A percentile compares a stretch with the other conserved stretches of the same genome.
Evolutionary conservation across 2,888 invertebrate species (phyloP).

Genomic region (Pyrrhia umbra): DNA sequence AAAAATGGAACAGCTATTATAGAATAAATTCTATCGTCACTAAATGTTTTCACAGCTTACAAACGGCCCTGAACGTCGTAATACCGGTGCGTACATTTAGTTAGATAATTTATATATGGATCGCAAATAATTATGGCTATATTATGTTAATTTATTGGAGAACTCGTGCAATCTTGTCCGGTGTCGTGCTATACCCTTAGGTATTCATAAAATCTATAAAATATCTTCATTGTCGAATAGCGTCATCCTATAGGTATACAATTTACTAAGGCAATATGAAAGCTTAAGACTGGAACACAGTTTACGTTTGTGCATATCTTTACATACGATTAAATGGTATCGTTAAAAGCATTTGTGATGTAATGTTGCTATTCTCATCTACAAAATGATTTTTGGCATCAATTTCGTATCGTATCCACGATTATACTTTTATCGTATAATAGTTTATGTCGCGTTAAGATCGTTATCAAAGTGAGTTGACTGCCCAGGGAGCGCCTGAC

Average conservation of each 20-base stretch:
- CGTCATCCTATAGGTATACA: slow-evolving; percentile 47
- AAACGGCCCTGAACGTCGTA: slow-evolving; percentile 28
- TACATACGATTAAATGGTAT: slow-evolving; percentile 60
- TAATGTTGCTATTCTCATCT: slow-evolving; percentile 35
- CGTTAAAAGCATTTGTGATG: slow-evolving; percentile 62
- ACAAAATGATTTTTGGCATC: slow-evolving; percentile 11
- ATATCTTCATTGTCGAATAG: slow-evolving; percentile 61
- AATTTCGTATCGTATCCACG: neutral
- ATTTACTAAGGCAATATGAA: slow-evolving; percentile 61
- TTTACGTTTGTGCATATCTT: slow-evolving; percentile 62
- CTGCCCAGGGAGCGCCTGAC: too few relatives aligned
- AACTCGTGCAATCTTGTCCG: slow-evolving; percentile 44
- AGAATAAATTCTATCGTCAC: slow-evolving; percentile 3
- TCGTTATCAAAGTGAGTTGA: too few relatives aligned
- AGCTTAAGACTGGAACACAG: slow-evolving; percentile 55
- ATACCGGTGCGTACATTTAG: slow-evolving; percentile 32
- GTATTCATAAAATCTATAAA: slow-evolving; percentile 60
- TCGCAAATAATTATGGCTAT: slow-evolving; percentile 47
- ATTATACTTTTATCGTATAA: neutral
- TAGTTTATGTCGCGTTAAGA: neutral
- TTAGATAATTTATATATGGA: slow-evolving; percentile 42
- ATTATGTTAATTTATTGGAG: slow-evolving; percentile 53
- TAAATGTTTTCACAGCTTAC: slow-evolving; percentile 35
- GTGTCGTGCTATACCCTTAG: slow-evolving; percentile 38
- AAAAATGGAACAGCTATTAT: neutral